A percentile compares a stretch with the other conserved stretches of the same genome.
phyloP scores from a whole-genome alignment of 23 tunicate species.

The Trididemnum miniatum region DNA sequence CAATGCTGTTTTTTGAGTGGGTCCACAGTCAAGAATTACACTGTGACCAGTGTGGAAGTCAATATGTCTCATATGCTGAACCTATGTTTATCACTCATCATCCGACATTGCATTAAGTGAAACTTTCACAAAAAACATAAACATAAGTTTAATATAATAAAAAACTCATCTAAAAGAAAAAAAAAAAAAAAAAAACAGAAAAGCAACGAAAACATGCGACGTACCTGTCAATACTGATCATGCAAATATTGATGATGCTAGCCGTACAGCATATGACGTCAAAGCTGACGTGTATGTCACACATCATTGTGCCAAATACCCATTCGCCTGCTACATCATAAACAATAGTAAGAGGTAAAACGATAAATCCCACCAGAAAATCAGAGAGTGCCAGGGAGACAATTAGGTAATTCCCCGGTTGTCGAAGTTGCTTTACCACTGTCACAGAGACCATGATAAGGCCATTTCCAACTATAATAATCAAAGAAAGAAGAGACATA shows the following conservation, averaged over 20 bases:
- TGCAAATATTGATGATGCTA: conserved; percentile 85
- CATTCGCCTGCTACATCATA: conserved; percentile 80
- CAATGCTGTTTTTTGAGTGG: too few relatives aligned
- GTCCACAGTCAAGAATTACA: too few relatives aligned
- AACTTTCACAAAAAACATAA: too few relatives aligned
- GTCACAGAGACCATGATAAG: conserved; percentile 81
- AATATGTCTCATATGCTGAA: too few relatives aligned
- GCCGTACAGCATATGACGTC: conserved; percentile 96
- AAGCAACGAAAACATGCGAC: too few relatives aligned
- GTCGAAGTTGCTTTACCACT: conserved; percentile 76
- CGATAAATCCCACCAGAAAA: conserved; percentile 84
- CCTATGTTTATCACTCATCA: too few relatives aligned
- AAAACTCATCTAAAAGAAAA: too few relatives aligned
- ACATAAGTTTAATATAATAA: too few relatives aligned
- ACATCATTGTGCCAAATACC: conserved; percentile 73
- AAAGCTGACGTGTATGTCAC: conserved; percentile 87
- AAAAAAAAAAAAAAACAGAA: too few relatives aligned
- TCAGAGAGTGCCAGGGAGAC: conserved; percentile 92
- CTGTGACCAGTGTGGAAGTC: too few relatives aligned
- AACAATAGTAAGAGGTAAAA: conserved; percentile 73
- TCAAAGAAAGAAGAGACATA: conserved; percentile 65
- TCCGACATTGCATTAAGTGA: too few relatives aligned
- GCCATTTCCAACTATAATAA: conserved; percentile 84
- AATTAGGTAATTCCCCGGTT: conserved; percentile 93
- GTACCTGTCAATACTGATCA: conserved; percentile 98